Percentiles rank a stretch among this genome's conserved stretches.
Conservation (phyloP, 2,888 invertebrate genomes). For the Kryphioiulus occultus region DNA sequence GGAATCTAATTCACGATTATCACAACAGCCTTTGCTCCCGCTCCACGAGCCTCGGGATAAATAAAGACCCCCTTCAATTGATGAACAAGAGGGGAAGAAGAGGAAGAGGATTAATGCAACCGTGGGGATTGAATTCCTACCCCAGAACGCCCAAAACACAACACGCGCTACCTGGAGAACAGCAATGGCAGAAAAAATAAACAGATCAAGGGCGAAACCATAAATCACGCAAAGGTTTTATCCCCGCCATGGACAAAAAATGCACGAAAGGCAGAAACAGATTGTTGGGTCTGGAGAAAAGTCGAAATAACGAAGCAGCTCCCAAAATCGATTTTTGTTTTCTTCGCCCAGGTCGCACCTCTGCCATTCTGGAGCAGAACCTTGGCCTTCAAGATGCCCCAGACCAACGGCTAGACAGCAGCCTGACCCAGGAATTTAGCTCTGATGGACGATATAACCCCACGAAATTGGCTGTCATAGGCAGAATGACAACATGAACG, state of each 20-base stretch:
- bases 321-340: not conserved
- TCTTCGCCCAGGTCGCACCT: no score
- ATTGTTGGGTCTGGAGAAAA: not conserved
- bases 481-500: no score
- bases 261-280: not conserved
- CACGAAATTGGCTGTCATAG: no score
- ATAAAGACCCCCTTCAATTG: conserved; percentile 24
- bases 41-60: not conserved
- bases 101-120: conserved; percentile 20
- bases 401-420: no score
- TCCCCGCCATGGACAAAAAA: not conserved
- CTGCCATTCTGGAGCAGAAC: no score
- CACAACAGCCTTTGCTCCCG: conserved; percentile 8
- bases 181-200: not conserved
- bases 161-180: not conserved
- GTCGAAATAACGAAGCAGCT: not conserved
- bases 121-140: conserved; percentile 1
- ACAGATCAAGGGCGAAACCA: conserved; percentile 12
- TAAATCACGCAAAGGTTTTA: not conserved
- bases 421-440: no score
- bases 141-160: not conserved
- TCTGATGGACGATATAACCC: no score
- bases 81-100: not conserved
- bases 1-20: not conserved
- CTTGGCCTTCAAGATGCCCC: no score